These are phyloP conservation scores for Luehdorfia chinensis DNA, from an alignment of 1,140 invertebrate species.

Conservation along the genomic window DNA sequence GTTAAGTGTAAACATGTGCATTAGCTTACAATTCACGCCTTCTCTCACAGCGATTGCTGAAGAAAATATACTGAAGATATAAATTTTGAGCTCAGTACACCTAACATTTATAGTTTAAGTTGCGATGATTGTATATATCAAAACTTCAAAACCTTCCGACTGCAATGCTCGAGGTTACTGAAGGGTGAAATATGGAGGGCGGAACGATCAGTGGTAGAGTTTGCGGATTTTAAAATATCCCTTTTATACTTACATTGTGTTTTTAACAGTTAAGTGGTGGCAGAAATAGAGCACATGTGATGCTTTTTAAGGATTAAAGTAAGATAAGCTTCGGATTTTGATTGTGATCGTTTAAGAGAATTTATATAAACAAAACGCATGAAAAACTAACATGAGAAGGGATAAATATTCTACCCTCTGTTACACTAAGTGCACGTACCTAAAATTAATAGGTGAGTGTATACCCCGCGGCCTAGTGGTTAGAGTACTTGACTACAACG, in stretches of 20 bases:
- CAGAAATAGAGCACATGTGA: conserved; percentile 45
- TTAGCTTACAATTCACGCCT: too few species aligned
- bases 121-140: conserved; percentile 52
- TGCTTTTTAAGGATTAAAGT: conserved; percentile 39
- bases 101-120: conserved; percentile 29
- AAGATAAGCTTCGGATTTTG: conserved; percentile 20
- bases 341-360: conserved; percentile 22
- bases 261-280: conserved; percentile 37
- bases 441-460: too few species aligned
- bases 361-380: conserved; percentile 22
- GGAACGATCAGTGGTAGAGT: conserved; percentile 22
- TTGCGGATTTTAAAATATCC: conserved; percentile 50
- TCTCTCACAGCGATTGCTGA: too few species aligned
- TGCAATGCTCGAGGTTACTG: conserved; percentile 37
- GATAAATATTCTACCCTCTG: too few species aligned
- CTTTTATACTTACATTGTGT: conserved; percentile 36
- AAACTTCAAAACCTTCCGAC: conserved; percentile 59
- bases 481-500: too few species aligned
- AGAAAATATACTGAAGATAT: too few species aligned
- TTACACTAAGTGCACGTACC: too few species aligned
- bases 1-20: too few species aligned
- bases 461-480: too few species aligned
- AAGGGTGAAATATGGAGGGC: conserved; percentile 59
- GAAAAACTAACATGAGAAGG: conserved; percentile 1
- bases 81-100: conserved; percentile 28